These are phyloP conservation scores for Drosophila ironensis DNA, from an alignment of 1,140 invertebrate species.

Conservation along the genomic window DNA sequence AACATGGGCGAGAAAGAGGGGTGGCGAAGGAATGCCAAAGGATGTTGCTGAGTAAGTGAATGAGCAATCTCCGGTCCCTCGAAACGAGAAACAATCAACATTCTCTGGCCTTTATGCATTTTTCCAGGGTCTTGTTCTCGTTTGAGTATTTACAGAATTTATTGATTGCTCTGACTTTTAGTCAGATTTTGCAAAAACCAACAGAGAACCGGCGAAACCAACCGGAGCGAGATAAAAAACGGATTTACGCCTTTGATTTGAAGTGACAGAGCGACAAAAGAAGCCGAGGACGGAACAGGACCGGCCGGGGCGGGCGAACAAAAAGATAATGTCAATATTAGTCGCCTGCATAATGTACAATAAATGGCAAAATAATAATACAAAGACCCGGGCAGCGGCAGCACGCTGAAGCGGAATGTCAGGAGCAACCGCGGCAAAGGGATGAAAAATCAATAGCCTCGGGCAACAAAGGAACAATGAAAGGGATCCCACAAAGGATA, in stretches of 20 bases:
- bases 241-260: constrained; percentile 62
- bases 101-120: constrained; percentile 13
- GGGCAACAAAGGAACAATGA: constrained; percentile 51
- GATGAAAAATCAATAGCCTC: constrained; percentile 71
- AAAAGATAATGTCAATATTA: constrained; percentile 81
- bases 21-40: constrained; percentile 13
- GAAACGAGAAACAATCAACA: constrained; percentile 27
- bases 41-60: constrained; percentile 1
- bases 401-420: neutral
- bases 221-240: constrained; percentile 43
- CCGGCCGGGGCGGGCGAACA: constrained; percentile 15
- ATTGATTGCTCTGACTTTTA: constrained; percentile 19
- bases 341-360: constrained; percentile 80
- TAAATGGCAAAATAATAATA: constrained; percentile 81
- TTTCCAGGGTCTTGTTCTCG: neutral
- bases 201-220: neutral
- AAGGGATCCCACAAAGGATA: constrained; percentile 27
- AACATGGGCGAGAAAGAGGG: too few species aligned
- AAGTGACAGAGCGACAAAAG: constrained; percentile 48
- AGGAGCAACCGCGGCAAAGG: constrained; percentile 41
- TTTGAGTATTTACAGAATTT: constrained; percentile 38
- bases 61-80: neutral
- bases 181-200: constrained; percentile 1
- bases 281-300: too few species aligned
- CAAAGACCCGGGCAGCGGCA: constrained; percentile 33